Base-by-base conservation (phyloP, 2,888 invertebrate species). In the Melieria omissa region DNA sequence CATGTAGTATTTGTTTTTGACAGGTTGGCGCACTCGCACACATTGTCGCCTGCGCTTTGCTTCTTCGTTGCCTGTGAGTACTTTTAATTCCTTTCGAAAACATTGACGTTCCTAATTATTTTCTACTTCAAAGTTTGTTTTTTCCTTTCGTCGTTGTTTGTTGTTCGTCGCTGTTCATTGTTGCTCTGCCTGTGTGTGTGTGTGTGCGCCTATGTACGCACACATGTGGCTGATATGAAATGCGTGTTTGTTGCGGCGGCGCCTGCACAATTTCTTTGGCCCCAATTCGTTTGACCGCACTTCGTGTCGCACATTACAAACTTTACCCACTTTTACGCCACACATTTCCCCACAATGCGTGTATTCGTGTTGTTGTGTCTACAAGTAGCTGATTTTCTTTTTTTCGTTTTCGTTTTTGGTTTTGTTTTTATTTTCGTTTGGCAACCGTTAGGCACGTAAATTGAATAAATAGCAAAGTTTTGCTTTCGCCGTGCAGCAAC, bases 101-200 rank as follows among this genome's bases (percentile, higher is more conserved):
- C 63, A 63, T 29, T 63, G 63, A 63, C 63, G 63, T 49, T 46
- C 41, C 63, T 47, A 63, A 63, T 63, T 63, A 49, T 63, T 63
- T 63, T 63, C 49, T 47, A 49, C 47, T 63, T 49, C 47, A 63
- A 49, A 63, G 16, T 63, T 49, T 47, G 29, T 6, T 41, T 41
- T 49, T 63, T 47, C 63, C 47, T 41, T 8, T 45, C 44, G 16
- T 7, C n/a, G 29, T 4, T 8, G n/a, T n/a, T 46, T 10, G 16
- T n/a, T 29, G 3, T 41, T 16, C 49, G 8, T 45, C 42, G 16
- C 12, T 14, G 29, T 4, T 8, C 14, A n/a, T 46, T 10, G 16
- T n/a, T 29, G 3, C 12, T 29, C 5, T 4, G 29, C 5, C n/a
- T 10, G 61, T 42, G 45, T 42, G 7, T 16, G 8, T 46, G 42